A percentile compares a stretch with the other conserved stretches of the same genome.
Conservation (phyloP, 2,797 vertebrate genomes). For the Salarias fasciatus region DNA sequence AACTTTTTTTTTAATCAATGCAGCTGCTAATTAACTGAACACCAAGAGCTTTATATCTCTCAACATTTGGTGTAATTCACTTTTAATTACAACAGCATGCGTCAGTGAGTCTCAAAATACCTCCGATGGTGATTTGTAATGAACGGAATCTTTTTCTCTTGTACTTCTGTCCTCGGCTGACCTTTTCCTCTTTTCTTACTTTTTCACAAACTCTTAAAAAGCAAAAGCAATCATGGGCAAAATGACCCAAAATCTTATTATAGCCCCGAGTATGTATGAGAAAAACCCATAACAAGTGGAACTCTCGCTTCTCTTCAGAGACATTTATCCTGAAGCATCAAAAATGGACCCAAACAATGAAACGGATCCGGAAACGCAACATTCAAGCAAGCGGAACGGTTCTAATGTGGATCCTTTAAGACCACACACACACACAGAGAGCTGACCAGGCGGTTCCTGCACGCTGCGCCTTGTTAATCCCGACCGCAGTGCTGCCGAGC, state of each 20-base stretch:
- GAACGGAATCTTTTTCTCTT: no score
- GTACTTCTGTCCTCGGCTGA: no score
- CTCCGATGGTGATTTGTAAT: no score
- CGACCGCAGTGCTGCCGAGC: slow-evolving; percentile 24
- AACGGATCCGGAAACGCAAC: slow-evolving; percentile 13
- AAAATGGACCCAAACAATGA: slow-evolving; percentile 16
- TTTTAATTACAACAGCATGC: no score
- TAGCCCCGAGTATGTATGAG: not conserved
- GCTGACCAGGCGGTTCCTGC: slow-evolving; percentile 59
- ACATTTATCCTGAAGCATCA: not conserved
- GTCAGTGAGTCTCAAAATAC: no score
- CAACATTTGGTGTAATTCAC: no score
- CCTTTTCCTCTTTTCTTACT: no score
- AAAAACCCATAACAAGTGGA: slow-evolving; percentile 21
- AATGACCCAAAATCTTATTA: slow-evolving; percentile 12
- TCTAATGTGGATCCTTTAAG: slow-evolving; percentile 47
- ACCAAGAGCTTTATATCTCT: no score
- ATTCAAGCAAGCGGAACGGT: slow-evolving; percentile 30
- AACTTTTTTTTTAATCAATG: no score
- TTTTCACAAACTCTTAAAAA: no score
- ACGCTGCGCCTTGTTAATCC: slow-evolving; percentile 27
- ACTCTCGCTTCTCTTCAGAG: slow-evolving; percentile 3
- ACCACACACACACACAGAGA: slow-evolving; percentile 48
- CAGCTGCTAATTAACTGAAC: no score
- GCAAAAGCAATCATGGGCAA: no score